phyloP scores from a whole-genome alignment of 2,113 vertebrate genomes.

The Condylura cristata region DNA sequence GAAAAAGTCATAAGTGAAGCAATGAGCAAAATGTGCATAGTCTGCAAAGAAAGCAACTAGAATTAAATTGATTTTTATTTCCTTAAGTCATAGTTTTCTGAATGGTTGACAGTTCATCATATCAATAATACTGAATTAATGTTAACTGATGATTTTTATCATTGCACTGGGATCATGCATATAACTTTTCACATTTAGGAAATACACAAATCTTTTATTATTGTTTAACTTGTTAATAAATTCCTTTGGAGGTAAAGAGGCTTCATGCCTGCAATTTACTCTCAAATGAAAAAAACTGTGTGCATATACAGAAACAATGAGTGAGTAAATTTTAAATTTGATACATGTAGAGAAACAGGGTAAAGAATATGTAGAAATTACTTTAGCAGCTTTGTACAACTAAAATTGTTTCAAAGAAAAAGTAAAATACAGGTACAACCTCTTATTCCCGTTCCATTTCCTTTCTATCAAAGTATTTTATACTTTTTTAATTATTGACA shows the following conservation, averaged over 20 bases:
- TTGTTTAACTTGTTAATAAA: neutral
- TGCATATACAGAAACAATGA: neutral
- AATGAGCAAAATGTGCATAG: neutral
- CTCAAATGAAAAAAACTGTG: neutral
- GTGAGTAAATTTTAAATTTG: neutral
- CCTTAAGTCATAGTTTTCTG: neutral
- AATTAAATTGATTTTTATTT: neutral
- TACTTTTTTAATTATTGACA: neutral
- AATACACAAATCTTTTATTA: neutral
- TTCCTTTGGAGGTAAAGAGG: neutral
- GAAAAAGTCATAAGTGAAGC: neutral
- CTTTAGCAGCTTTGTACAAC: neutral
- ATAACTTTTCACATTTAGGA: neutral
- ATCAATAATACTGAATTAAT: neutral
- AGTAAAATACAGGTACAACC: neutral
- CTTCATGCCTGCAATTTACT: neutral
- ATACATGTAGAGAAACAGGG: neutral
- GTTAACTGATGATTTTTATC: neutral
- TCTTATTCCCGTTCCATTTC: neutral
- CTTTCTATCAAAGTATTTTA: neutral
- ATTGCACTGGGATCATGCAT: neutral
- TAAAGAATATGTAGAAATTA: neutral
- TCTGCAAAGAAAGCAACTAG: neutral
- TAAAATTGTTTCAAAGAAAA: slow-evolving; percentile 23
- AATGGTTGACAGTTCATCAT: neutral